Percentiles rank a stretch among this genome's conserved stretches.
phyloP scores from a whole-genome alignment of 1,140 invertebrate species.

The Zaprionus camerounensis region DNA sequence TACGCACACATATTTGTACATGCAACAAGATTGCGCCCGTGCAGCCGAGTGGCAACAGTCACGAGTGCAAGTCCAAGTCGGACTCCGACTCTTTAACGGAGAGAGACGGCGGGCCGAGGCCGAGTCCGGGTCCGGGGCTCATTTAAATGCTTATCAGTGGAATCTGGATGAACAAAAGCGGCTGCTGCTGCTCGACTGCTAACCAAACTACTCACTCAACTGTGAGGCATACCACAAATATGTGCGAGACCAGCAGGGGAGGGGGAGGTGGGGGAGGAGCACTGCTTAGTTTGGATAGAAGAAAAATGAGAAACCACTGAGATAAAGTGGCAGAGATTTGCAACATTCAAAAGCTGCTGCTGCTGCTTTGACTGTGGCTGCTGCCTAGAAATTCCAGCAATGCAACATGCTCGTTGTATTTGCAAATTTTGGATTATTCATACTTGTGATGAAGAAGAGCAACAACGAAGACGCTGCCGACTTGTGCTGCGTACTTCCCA shows the following conservation, averaged over 20 bases:
- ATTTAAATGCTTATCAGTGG: constrained; percentile 82
- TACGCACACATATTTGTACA: constrained; percentile 72
- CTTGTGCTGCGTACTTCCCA: constrained; percentile 60
- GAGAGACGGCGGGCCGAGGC: neutral
- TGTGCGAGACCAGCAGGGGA: constrained; percentile 16
- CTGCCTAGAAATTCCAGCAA: constrained; percentile 65
- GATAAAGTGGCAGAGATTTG: constrained; percentile 81
- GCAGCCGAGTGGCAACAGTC: constrained; percentile 43
- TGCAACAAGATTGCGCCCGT: constrained; percentile 51
- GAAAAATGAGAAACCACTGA: constrained; percentile 80
- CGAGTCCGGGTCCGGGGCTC: constrained; percentile 50
- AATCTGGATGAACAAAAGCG: constrained; percentile 83
- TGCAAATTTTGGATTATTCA: constrained; percentile 81
- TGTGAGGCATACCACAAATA: constrained; percentile 60
- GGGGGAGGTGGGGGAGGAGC: constrained; percentile 16
- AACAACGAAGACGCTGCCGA: constrained; percentile 30
- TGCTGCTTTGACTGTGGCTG: constrained; percentile 28
- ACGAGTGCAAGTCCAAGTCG: constrained; percentile 40
- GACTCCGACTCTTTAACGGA: constrained; percentile 20
- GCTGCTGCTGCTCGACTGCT: constrained; percentile 56
- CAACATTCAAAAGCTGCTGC: constrained; percentile 73
- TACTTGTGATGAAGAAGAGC: constrained; percentile 61
- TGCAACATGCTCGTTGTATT: constrained; percentile 66
- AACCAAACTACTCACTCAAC: constrained; percentile 78
- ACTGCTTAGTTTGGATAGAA: constrained; percentile 61